Evolutionary conservation across 2,888 invertebrate genomes (phyloP), one percentile per base, ranked within the genome.

Genomic region (Byasa hedistus): DNA sequence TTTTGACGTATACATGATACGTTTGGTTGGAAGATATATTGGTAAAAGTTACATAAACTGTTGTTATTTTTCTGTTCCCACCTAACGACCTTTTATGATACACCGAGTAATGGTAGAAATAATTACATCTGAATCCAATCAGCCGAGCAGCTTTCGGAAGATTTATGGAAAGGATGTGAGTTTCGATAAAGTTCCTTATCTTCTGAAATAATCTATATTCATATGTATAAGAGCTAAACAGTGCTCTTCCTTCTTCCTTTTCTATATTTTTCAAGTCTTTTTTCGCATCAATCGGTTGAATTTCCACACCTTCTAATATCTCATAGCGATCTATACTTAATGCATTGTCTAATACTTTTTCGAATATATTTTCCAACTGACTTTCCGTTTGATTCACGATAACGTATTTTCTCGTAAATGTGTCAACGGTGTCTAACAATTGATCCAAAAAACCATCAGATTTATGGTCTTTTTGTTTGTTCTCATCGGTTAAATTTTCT

Each of bases 141-240:
- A 94, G 86, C 70, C 94, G 91, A 0, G 94, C 95, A 17, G 94
- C 93, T 78, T 94, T 93, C 0, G 95, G 94, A 60, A 96, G 77
- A 75, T 94, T 94, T 12, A 96, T 93, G 39, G 94, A 93, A 32
- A 96, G 77, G 57, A 93, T 93, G 82, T 94, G 95, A 64, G 89
- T 93, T 61, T 93, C 89, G 3, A 93, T 87, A 76, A 93, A 94
- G 72, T 92, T 86, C 72, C 93, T 92, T 52, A 95, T 83, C 76
- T 93, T 93, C 71, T 93, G 92, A 68, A 92, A 82, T 69, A 94
- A 78, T 77, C 94, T 93, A 60, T 92, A 91, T 73, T 92, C 92
- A 62, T 93, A 86, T 0, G 85, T 89, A 70, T 83, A 85, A 76
- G 82, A 82, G 70, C 89, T 85, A 76, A 91, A 84, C 24, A 89